Conservation (phyloP, 2,797 vertebrate species). For the Squalus acanthias region DNA sequence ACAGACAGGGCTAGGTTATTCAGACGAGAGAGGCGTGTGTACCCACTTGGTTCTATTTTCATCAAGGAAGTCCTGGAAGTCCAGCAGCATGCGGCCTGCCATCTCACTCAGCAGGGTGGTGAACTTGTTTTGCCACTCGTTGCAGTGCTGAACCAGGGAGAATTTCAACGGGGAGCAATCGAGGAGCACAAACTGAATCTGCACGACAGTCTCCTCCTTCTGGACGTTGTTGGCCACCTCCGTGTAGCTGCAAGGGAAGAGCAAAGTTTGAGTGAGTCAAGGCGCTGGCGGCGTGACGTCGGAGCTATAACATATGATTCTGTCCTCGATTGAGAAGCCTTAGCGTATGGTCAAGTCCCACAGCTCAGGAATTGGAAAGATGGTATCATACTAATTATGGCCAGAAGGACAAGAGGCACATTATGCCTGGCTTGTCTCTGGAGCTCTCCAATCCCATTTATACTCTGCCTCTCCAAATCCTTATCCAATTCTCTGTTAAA, state of each 20-base stretch:
- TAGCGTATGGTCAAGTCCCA: not conserved
- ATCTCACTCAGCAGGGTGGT: conserved; percentile 72
- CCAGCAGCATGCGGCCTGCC: conserved; percentile 60
- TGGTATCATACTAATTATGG: too few species aligned
- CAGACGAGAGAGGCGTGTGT: not conserved
- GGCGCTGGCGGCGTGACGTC: not conserved
- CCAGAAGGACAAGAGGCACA: not conserved
- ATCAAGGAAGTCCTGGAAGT: conserved; percentile 64
- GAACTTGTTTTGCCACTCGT: conserved; percentile 79
- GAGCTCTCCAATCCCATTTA: not conserved
- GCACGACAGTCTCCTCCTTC: conserved; percentile 75
- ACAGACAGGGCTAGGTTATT: not conserved
- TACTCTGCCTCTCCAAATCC: not conserved
- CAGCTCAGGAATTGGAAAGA: not conserved
- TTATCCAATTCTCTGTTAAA: not conserved
- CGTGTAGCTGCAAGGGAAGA: conserved; percentile 54
- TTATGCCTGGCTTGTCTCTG: not conserved
- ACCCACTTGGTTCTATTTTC: conserved; percentile 62
- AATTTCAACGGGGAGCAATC: conserved; percentile 78
- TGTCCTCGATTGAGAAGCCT: not conserved
- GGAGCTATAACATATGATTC: not conserved
- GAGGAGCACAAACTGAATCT: conserved; percentile 71
- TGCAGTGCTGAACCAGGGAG: conserved; percentile 75
- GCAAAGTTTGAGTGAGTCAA: not conserved
- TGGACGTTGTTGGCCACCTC: conserved; percentile 76